A percentile compares a stretch with the other conserved stretches of the same genome.
Conservation (phyloP, 1,140 invertebrate species). For the Drosophila kepulauana region DNA sequence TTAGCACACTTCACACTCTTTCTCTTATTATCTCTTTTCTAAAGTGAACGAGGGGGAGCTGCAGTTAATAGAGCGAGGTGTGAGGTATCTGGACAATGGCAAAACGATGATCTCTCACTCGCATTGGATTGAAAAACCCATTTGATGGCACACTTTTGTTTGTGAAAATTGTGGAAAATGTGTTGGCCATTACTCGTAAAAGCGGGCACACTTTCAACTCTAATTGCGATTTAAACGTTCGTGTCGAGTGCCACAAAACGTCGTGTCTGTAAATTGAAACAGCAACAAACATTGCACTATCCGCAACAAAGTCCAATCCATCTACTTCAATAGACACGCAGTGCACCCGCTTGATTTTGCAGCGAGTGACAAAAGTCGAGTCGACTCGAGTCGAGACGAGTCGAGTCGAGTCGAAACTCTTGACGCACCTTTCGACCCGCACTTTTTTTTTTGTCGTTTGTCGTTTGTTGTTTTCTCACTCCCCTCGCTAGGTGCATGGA, state of each 20-base stretch:
- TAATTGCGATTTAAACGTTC: constrained; percentile 77
- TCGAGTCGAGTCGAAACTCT: constrained; percentile 35
- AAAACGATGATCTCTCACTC: constrained; percentile 40
- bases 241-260: constrained; percentile 67
- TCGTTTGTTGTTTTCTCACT: neutral
- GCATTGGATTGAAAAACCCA: constrained; percentile 50
- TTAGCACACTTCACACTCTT: neutral
- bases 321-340: too few relatives aligned
- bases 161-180: constrained; percentile 15
- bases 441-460: constrained; percentile 33
- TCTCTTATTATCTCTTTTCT: too few relatives aligned
- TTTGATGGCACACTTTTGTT: constrained; percentile 52
- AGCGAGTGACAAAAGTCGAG: constrained; percentile 67
- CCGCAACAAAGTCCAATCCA: too few relatives aligned
- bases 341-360: constrained; percentile 66
- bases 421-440: constrained; percentile 76
- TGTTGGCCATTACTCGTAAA: constrained; percentile 30
- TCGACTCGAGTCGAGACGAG: constrained; percentile 37
- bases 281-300: constrained; percentile 3
- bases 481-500: neutral
- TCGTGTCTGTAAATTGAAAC: constrained; percentile 41
- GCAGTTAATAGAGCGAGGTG: constrained; percentile 28
- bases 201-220: constrained; percentile 65
- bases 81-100: constrained; percentile 38
- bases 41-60: neutral